These are phyloP conservation scores for Clytia hemisphaerica DNA, from an alignment of 30 jellyfish, hydroid and myxozoan genomes.

Conservation along the genomic window DNA sequence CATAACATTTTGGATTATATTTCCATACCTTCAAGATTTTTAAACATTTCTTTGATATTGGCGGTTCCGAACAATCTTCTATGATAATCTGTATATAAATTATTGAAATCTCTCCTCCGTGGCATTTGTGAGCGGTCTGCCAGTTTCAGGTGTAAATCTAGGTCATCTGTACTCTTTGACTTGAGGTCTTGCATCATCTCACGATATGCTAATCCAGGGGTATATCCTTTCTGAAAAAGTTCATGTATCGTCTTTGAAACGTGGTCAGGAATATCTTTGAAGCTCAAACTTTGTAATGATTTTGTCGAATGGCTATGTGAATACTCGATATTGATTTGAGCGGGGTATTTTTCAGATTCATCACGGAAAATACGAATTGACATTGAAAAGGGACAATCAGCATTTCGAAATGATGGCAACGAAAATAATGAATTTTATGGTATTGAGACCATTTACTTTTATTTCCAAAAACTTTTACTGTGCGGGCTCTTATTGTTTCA, in stretches of 20 bases:
- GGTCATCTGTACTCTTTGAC: not conserved
- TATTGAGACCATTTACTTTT: no score
- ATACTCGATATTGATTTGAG: not conserved
- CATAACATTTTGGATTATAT: not conserved
- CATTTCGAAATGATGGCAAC: no score
- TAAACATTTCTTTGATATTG: not conserved
- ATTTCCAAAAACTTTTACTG: no score
- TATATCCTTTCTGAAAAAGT: not conserved
- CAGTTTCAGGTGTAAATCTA: not conserved
- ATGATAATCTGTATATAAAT: not conserved
- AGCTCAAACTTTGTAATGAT: slow-evolving; percentile 5
- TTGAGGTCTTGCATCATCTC: not conserved
- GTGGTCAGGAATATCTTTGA: not conserved
- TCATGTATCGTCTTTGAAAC: not conserved
- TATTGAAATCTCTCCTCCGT: slow-evolving; percentile 17
- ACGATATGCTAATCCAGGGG: slow-evolving; percentile 14
- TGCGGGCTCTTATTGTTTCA: no score
- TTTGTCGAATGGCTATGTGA: slow-evolving; percentile 9
- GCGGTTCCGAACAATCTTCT: not conserved
- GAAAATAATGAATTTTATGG: no score
- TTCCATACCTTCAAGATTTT: not conserved
- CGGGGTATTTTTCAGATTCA: not conserved
- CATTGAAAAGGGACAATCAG: no score
- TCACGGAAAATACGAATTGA: no score
- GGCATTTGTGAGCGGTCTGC: slow-evolving; percentile 10